Evolutionary conservation across 2,888 invertebrate species (phyloP).

Genomic region (Yponomeuta plumbellus): DNA sequence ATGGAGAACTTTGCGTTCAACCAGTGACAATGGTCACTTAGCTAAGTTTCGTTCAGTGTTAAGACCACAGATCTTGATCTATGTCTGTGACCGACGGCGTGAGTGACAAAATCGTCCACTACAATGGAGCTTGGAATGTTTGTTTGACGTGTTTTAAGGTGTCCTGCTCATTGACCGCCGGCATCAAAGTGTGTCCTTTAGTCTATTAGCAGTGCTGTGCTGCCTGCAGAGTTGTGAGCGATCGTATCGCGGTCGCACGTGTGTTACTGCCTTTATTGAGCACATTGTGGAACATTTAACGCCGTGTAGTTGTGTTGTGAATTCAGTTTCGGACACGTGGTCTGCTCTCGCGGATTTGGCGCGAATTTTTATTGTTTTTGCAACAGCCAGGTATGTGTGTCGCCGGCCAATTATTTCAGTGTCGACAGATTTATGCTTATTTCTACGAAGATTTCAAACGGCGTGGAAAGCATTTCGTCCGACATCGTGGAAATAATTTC

Average conservation of each 20-base stretch:
- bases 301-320: conserved; percentile 1
- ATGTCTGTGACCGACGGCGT: neutral
- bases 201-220: neutral
- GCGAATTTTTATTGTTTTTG: neutral
- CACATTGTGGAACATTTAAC: conserved; percentile 4
- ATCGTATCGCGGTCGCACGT: conserved; percentile 7
- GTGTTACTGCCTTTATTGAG: neutral
- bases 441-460: neutral
- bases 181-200: conserved; percentile 3
- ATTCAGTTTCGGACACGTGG: conserved; percentile 1
- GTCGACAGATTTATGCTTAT: neutral
- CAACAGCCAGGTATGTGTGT: neutral
- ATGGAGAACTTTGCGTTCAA: neutral
- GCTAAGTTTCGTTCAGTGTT: neutral
- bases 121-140: neutral
- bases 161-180: neutral
- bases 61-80: too few species aligned
- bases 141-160: neutral
- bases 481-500: neutral
- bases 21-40: conserved; percentile 3
- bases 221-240: neutral
- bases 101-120: neutral
- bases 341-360: neutral
- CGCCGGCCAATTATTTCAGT: neutral
- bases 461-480: neutral